Percentiles rank a stretch among this genome's conserved stretches.
Conservation (phyloP, 2,113 vertebrate species). For the Gymnogyps californianus region DNA sequence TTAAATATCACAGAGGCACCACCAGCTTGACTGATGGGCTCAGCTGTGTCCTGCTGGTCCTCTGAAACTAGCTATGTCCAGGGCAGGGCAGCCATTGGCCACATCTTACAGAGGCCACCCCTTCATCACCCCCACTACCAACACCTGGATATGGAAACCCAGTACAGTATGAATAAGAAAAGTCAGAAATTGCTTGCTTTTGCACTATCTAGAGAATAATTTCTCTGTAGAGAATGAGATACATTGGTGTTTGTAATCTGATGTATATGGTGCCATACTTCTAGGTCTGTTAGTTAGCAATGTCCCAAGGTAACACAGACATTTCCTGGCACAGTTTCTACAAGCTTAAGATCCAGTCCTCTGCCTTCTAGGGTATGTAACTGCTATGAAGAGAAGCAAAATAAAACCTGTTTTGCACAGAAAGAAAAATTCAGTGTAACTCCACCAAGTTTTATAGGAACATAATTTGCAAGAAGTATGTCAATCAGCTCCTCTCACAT, state of each 20-base stretch:
- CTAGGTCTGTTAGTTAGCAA: background rate
- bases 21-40: background rate
- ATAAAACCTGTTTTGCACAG: background rate
- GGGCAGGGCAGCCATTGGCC: background rate
- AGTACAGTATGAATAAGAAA: background rate
- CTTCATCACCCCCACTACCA: background rate
- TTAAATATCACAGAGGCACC: background rate
- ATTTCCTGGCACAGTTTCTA: background rate
- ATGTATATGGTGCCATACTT: background rate
- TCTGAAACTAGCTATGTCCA: background rate
- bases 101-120: background rate
- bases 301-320: background rate
- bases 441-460: background rate
- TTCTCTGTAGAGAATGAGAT: background rate
- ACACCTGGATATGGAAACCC: background rate
- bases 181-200: background rate
- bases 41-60: background rate
- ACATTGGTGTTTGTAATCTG: background rate
- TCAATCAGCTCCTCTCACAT: background rate
- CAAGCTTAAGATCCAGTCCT: background rate
- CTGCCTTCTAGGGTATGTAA: background rate
- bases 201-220: background rate
- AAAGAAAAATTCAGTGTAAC: background rate
- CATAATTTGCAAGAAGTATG: background rate
- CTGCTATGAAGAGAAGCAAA: background rate